Evolutionary conservation across 2,113 vertebrate species (phyloP).

Genomic region (Cephalophus harveyi): DNA sequence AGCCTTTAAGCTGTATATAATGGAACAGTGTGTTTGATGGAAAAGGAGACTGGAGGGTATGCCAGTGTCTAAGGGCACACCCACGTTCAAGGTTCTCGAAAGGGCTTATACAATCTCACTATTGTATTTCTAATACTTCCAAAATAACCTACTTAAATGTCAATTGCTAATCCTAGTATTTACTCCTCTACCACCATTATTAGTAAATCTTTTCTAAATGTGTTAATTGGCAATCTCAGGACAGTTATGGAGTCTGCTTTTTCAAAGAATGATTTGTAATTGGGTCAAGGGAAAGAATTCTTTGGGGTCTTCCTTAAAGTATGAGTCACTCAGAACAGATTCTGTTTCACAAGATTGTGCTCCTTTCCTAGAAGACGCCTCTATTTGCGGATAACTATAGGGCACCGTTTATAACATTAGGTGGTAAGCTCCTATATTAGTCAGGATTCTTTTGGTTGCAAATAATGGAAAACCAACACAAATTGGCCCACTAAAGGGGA

Average conservation of each 20-base stretch:
- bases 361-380: neutral
- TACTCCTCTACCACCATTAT: slow-evolving; percentile 62
- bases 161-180: slow-evolving; percentile 48
- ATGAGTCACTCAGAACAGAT: neutral
- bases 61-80: neutral
- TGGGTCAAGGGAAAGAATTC: slow-evolving; percentile 70
- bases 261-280: slow-evolving; percentile 69
- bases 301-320: slow-evolving; percentile 32
- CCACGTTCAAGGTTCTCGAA: neutral
- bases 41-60: neutral
- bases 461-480: neutral
- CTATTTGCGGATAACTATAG: neutral
- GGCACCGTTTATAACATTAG: neutral
- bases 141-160: slow-evolving; percentile 60
- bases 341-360: neutral
- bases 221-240: slow-evolving; percentile 75
- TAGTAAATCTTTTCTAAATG: slow-evolving; percentile 71
- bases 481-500: neutral
- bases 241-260: slow-evolving; percentile 66
- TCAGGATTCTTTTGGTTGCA: neutral
- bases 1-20: neutral
- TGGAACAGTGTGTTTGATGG: neutral
- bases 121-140: slow-evolving; percentile 56
- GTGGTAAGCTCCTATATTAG: neutral
- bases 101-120: slow-evolving; percentile 38